Evolutionary conservation across 2,888 invertebrate species (phyloP).

Genomic region (Phrixothrix hirtus): DNA sequence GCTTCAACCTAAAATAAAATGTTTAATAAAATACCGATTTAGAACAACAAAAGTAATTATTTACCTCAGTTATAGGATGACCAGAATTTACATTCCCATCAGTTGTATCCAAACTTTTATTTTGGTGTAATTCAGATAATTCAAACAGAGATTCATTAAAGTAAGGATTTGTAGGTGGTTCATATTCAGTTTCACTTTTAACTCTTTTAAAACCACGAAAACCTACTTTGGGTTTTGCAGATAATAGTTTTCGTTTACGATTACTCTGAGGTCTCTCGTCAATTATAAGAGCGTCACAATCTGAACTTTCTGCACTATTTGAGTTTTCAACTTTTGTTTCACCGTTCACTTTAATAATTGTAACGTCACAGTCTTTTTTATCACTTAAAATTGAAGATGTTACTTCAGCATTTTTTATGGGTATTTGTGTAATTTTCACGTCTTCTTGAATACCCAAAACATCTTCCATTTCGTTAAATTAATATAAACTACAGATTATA

Average conservation of each 20-base stretch:
- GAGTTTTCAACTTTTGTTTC: constrained; percentile 37
- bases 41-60: too few species aligned
- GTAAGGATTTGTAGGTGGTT: constrained; percentile 51
- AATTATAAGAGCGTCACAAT: constrained; percentile 53
- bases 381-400: constrained; percentile 35
- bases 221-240: constrained; percentile 15
- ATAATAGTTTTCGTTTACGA: constrained; percentile 27
- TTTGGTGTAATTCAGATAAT: constrained; percentile 46
- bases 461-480: constrained; percentile 56
- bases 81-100: constrained; percentile 12
- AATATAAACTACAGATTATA: too few species aligned
- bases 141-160: constrained; percentile 54
- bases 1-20: constrained; percentile 6
- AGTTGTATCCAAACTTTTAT: constrained; percentile 22
- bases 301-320: constrained; percentile 50
- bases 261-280: constrained; percentile 46
- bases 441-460: constrained; percentile 44
- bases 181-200: constrained; percentile 22
- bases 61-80: too few species aligned
- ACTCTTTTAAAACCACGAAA: constrained; percentile 33
- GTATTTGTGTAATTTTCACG: constrained; percentile 31
- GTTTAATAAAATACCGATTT: too few species aligned
- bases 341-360: constrained; percentile 47
- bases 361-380: constrained; percentile 14
- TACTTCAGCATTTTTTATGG: constrained; percentile 47